Conservation (phyloP, 1,140 invertebrate genomes). For the Caenorhabditis inopinata region DNA sequence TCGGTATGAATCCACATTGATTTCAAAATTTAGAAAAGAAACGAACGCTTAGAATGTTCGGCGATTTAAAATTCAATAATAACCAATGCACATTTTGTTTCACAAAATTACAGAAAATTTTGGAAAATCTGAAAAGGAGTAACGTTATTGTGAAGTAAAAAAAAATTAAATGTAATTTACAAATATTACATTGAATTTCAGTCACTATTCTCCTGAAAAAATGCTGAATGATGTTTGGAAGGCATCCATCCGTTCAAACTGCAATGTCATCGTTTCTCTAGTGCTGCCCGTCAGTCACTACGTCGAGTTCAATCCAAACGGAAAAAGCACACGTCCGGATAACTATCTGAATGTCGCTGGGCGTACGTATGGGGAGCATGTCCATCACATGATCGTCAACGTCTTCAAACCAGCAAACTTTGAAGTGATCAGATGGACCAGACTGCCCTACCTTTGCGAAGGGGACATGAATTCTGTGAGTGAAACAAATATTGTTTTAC, state of each 20-base stretch:
- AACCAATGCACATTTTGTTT: too few species aligned
- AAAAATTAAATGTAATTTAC: neutral
- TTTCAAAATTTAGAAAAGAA: neutral
- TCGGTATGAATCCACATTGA: constrained; percentile 67
- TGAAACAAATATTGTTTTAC: too few species aligned
- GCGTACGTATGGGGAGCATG: constrained; percentile 77
- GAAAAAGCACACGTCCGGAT: constrained; percentile 42
- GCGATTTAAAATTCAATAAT: too few species aligned
- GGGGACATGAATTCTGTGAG: constrained; percentile 76
- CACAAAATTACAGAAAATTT: too few species aligned
- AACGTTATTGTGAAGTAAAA: too few species aligned
- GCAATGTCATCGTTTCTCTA: constrained; percentile 77
- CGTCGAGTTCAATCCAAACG: constrained; percentile 74
- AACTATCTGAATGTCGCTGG: constrained; percentile 70
- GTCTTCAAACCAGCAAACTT: constrained; percentile 77
- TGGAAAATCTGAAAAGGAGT: too few species aligned
- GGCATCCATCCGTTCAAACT: constrained; percentile 67
- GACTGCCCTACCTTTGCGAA: constrained; percentile 88
- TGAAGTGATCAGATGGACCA: constrained; percentile 76
- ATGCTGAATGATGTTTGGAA: constrained; percentile 70
- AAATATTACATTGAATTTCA: neutral
- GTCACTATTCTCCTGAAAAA: constrained; percentile 76
- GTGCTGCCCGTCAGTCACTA: constrained; percentile 86
- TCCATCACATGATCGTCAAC: constrained; percentile 73
- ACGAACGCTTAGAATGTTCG: too few species aligned